Percentiles rank a stretch among this genome's conserved stretches.
phyloP scores from a whole-genome alignment of 2,888 invertebrate species.

The Heteromyza rotundicornis region DNA sequence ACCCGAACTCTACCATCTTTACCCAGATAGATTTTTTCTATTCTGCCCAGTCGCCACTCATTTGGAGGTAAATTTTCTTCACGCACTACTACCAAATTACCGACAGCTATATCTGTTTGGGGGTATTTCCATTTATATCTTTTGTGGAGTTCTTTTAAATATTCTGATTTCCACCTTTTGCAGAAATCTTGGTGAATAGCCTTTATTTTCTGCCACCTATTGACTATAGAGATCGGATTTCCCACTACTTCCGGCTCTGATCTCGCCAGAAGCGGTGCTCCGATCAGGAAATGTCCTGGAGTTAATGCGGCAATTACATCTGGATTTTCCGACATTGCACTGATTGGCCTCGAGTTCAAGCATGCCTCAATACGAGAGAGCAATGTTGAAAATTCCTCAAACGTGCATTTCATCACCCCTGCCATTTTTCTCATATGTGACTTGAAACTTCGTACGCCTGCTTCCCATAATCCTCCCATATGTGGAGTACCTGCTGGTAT shows the following conservation, averaged over 20 bases:
- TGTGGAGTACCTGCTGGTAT: conserved; percentile 14
- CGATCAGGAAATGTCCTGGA: not conserved
- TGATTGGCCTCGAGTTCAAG: not conserved
- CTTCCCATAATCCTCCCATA: conserved; percentile 20
- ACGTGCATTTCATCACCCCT: not conserved
- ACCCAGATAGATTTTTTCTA: conserved; percentile 8
- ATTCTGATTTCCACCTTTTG: conserved; percentile 14
- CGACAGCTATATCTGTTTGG: not conserved
- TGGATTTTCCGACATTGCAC: not conserved
- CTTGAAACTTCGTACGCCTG: conserved; percentile 6
- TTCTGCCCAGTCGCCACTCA: conserved; percentile 16
- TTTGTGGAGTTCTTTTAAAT: conserved; percentile 10
- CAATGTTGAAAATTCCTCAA: too few species aligned
- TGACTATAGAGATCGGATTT: not conserved
- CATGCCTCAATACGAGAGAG: too few species aligned
- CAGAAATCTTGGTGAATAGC: conserved; percentile 16
- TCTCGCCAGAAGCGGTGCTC: not conserved
- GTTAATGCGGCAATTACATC: not conserved
- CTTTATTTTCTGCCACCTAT: conserved; percentile 8
- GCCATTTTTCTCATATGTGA: not conserved
- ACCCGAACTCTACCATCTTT: not conserved
- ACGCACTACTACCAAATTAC: conserved; percentile 14
- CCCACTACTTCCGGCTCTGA: not conserved
- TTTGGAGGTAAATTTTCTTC: conserved; percentile 14
- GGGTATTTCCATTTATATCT: conserved; percentile 15